Conservation (phyloP, 2,888 invertebrate genomes). For the Leptura quadrifasciata region DNA sequence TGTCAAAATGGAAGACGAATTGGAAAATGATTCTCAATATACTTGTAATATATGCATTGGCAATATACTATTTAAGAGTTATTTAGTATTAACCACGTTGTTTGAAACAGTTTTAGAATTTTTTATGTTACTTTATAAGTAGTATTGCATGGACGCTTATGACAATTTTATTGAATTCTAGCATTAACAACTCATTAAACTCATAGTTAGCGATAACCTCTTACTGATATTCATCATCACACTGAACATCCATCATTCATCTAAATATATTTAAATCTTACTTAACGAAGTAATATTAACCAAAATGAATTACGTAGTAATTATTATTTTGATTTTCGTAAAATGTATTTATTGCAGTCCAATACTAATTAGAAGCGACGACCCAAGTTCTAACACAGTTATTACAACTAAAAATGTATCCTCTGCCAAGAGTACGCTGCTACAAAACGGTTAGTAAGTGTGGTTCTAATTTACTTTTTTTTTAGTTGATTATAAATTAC, state of each 20-base stretch:
- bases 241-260: conserved; percentile 28
- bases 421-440: conserved; percentile 47
- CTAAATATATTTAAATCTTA: neutral
- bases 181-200: conserved; percentile 8
- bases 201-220: conserved; percentile 17
- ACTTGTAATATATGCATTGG: neutral
- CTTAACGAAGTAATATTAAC: neutral
- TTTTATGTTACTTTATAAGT: neutral
- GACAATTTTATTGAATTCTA: neutral
- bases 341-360: conserved; percentile 14
- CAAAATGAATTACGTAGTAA: conserved; percentile 4
- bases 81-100: neutral
- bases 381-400: conserved; percentile 43
- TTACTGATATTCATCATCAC: too few relatives aligned
- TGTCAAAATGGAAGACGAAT: neutral
- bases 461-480: conserved; percentile 46
- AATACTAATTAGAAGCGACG: conserved; percentile 44
- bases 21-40: neutral
- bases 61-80: neutral
- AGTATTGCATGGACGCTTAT: neutral
- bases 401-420: conserved; percentile 54
- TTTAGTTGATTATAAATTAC: conserved; percentile 67
- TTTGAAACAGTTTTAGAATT: neutral
- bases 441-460: neutral
- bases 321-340: conserved; percentile 6